Evolutionary conservation across 2,888 invertebrate genomes (phyloP).

Genomic region (Penaeus monodon): DNA sequence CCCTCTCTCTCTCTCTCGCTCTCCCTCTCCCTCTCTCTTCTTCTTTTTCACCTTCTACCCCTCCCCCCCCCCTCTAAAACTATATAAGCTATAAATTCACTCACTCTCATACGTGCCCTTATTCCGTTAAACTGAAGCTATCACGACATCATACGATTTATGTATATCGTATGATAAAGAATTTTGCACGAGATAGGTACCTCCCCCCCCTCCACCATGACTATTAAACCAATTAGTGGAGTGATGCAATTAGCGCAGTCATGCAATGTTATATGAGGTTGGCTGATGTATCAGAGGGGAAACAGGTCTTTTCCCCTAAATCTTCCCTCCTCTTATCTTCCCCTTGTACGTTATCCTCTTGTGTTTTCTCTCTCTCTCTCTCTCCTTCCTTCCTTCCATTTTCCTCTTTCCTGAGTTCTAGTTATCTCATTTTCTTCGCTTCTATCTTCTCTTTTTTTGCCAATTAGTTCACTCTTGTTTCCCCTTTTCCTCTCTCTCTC

Average conservation of each 20-base stretch:
- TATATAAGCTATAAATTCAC: background rate
- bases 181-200: no score
- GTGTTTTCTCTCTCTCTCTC: background rate
- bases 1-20: background rate
- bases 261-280: no score
- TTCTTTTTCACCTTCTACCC: no score
- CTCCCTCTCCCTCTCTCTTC: background rate
- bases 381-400: background rate
- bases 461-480: background rate
- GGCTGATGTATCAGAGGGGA: background rate
- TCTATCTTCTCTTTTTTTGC: background rate
- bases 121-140: background rate
- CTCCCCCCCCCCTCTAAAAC: background rate
- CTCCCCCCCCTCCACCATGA: no score
- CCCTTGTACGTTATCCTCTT: background rate
- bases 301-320: background rate
- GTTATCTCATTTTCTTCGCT: no score
- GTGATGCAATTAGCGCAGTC: no score
- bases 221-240: no score
- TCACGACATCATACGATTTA: background rate
- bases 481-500: background rate
- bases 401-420: no score
- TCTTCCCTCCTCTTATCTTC: slow-evolving; percentile 8
- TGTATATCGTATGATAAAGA: no score
- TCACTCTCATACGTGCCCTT: background rate